A percentile compares a stretch with the other conserved stretches of the same genome.
Evolutionary conservation across 1,140 invertebrate genomes (phyloP).

Genomic region (Euwallacea similis): DNA sequence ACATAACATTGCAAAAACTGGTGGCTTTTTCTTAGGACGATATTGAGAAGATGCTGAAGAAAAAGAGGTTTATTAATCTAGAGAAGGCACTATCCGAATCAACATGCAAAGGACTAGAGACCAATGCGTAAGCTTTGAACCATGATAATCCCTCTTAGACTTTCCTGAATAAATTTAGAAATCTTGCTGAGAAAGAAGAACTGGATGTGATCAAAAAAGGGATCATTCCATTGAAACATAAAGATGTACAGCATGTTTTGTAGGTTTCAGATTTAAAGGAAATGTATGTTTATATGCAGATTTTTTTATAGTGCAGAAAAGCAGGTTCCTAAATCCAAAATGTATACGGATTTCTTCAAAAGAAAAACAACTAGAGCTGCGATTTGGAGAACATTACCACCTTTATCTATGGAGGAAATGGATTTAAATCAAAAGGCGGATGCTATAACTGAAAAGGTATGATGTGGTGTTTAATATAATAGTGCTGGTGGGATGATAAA

Average conservation of each 20-base stretch:
- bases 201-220: conserved; percentile 3
- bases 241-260: background rate
- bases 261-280: background rate
- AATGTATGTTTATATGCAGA: background rate
- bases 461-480: too few relatives aligned
- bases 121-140: background rate
- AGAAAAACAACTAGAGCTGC: conserved; percentile 39
- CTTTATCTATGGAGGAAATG: conserved; percentile 44
- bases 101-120: background rate
- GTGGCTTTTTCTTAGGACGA: too few relatives aligned
- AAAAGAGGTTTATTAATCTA: too few relatives aligned
- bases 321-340: conserved; percentile 32
- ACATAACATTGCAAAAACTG: too few relatives aligned
- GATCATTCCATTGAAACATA: background rate
- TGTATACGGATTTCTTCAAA: conserved; percentile 48
- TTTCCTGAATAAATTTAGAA: background rate
- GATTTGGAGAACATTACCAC: conserved; percentile 45
- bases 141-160: background rate
- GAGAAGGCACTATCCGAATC: too few relatives aligned
- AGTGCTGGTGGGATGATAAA: too few relatives aligned
- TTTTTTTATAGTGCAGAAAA: background rate
- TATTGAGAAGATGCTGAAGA: too few relatives aligned
- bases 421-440: conserved; percentile 57
- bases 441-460: conserved; percentile 56
- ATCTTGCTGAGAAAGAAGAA: conserved; percentile 3